Base-by-base conservation (phyloP, 1,140 invertebrate species). In the Saccostrea glomerata region DNA sequence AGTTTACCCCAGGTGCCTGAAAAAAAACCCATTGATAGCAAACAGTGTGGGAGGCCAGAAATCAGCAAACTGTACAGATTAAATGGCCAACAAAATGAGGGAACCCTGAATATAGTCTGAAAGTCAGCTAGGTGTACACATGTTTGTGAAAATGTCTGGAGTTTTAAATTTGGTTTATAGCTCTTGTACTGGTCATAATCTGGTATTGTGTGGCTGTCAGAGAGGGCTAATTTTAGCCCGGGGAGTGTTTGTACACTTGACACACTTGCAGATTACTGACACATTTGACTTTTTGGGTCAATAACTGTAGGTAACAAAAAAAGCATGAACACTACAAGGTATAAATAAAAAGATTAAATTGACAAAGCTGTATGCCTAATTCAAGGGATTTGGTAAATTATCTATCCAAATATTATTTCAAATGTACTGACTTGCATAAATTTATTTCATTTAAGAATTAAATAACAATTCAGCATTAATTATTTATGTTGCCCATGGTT, bases 261-360 rank as follows among this genome's bases (percentile, higher is more conserved):
- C 66, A 73, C 25, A 30, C 70, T 77, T 36, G 23, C 30, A 36
- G 13, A 77, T 36, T 30, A 30, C 4, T 77, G 30, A 77, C 70
- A 77, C 25, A 15, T 77, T 77, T 77, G 25, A 77, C 70, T 77
- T 30, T 77, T 73, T 77, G 23, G 2, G 2, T 77, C 70, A 77
- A 30, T 77, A 77, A 30, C 70, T 77, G 25, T 36, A 77, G 70
- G n/a, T 25, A 73, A 25, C 12, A 9, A 73, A 30, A 70, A 73
- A 30, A 23, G 25, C 66, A 30, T 73, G 66, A 73, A 73, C n/a
- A 73, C 23, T 25, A 77, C 7, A 25, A 77, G 12, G 23, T 6
- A 30, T 25, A 77, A 30, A 77, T 30, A 77, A 77, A 36, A 30
- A 77, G 70, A 77, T 77, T 77, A 77, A 30, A 77, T 25, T 77